Conservation (phyloP, 2,888 invertebrate species). For the Nymphalis polychloros region DNA sequence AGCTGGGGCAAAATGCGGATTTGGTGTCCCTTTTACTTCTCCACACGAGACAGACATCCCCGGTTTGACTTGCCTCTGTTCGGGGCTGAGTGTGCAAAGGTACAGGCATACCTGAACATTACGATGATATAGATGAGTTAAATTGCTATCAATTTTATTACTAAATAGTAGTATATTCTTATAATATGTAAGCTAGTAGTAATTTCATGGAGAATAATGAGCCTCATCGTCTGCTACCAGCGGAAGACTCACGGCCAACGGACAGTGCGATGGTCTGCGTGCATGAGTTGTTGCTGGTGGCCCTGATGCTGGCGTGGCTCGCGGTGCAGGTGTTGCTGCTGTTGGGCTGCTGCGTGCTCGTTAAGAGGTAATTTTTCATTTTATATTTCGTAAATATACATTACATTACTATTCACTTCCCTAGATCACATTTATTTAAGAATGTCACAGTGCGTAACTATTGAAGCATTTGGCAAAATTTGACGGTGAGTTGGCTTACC, state of each 20-base stretch:
- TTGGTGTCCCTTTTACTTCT: too few species aligned
- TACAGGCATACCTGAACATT: too few species aligned
- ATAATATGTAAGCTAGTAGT: not conserved
- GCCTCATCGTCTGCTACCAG: slow-evolving; percentile 41
- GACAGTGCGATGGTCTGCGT: slow-evolving; percentile 78
- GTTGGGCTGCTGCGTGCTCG: slow-evolving; percentile 78
- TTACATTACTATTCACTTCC: too few species aligned
- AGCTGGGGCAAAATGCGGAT: not conserved
- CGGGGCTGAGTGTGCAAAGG: too few species aligned
- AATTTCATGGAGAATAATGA: not conserved
- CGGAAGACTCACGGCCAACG: slow-evolving; percentile 45
- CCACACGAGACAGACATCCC: not conserved
- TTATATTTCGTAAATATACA: too few species aligned
- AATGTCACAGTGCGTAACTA: too few species aligned
- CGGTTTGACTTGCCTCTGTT: too few species aligned
- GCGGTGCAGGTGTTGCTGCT: slow-evolving; percentile 79
- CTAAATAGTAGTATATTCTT: too few species aligned
- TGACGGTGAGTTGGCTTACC: too few species aligned
- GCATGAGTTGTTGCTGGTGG: slow-evolving; percentile 84
- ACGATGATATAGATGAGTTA: too few species aligned
- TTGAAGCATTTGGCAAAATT: not conserved
- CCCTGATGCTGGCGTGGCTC: slow-evolving; percentile 83
- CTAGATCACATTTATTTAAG: too few species aligned
- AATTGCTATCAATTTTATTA: too few species aligned
- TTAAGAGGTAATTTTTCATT: slow-evolving; percentile 66